Evolutionary conservation across 2,113 vertebrate species (phyloP), one percentile per base, ranked within the genome.

Genomic region (Podocnemis expansa): DNA sequence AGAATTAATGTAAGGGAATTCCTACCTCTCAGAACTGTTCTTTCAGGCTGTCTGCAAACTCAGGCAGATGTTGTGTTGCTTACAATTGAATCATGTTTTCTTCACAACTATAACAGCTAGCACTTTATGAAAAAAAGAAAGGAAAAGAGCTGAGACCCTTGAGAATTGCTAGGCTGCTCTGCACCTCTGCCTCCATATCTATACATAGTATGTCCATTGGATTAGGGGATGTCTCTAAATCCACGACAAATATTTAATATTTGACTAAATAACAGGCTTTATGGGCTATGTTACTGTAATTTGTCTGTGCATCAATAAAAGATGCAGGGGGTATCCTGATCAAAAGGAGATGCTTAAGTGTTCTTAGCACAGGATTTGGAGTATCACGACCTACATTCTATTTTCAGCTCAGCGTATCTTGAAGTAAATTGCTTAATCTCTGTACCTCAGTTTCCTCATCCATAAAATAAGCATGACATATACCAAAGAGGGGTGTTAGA

Each of bases 101-200:
- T 95, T 96, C 96, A 95, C 95, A 95, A 94, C 91, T 97, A 89
- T 95, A 95, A 95, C 96, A 97, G 81, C 38, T 93, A 94, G 92
- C 38, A 91, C 80, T 54, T 82, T 94, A 95, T 91, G n/a, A 96
- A 96, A 97, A 94, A 96, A 56, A 27, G 21, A 58, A 22, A 22
- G 55, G 94, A 43, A 85, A 93, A 80, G 58, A 67, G n/a, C 41
- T 88, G 81, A 91, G 55, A 96, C 76, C 92, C 91, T 70, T 95
- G 82, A 41, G 78, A 92, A 63, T 75, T 91, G 87, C 89, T 58
- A 92, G 78, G 95, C 93, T 85, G 93, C 21, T 67, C 91, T 91
- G 80, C 6, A 4, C 21, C 88, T 91, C 88, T 38, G 63, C 89
- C 81, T 11, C 58, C 55, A 87, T 7, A 19, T 85, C 88, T 79